Percentiles rank a stretch among this genome's conserved stretches.
phyloP scores from a whole-genome alignment of 2,113 vertebrate genomes.

The Aphyosemion australe region DNA sequence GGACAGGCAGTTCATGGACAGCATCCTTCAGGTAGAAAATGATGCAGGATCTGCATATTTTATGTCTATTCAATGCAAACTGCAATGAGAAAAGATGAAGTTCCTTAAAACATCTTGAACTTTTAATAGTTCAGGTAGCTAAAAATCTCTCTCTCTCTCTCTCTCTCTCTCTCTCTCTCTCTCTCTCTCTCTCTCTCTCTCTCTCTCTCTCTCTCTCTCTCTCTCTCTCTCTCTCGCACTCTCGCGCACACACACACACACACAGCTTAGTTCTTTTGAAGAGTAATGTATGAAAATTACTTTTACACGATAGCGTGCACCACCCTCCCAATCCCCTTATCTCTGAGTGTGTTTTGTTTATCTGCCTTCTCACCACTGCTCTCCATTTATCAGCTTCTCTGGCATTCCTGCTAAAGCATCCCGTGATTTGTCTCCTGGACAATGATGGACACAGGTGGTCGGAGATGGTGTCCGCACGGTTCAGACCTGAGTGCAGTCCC shows the following conservation, averaged over 20 bases:
- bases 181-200: too few relatives aligned
- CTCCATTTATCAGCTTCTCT: constrained; percentile 59
- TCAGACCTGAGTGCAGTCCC: constrained; percentile 49
- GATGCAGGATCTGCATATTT: not conserved
- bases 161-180: too few relatives aligned
- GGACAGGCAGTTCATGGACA: too few relatives aligned
- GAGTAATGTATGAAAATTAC: constrained; percentile 56
- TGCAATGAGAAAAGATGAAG: not conserved
- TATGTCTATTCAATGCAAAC: not conserved
- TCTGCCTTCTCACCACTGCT: constrained; percentile 50
- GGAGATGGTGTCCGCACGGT: constrained; percentile 48
- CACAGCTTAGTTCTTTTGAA: constrained; percentile 31
- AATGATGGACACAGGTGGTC: constrained; percentile 72
- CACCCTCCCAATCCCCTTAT: constrained; percentile 40
- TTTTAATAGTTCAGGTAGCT: not conserved
- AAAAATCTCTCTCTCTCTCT: too few relatives aligned
- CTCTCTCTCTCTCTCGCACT: too few relatives aligned
- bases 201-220: too few relatives aligned
- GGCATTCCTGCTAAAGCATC: constrained; percentile 47
- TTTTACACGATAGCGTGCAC: constrained; percentile 31
- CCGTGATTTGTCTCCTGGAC: constrained; percentile 49
- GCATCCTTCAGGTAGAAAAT: too few relatives aligned
- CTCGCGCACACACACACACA: not conserved
- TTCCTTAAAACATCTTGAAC: not conserved
- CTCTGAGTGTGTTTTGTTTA: constrained; percentile 53